Conservation (phyloP, 2,113 vertebrate species). For the Phalacrocorax pelagicus region DNA sequence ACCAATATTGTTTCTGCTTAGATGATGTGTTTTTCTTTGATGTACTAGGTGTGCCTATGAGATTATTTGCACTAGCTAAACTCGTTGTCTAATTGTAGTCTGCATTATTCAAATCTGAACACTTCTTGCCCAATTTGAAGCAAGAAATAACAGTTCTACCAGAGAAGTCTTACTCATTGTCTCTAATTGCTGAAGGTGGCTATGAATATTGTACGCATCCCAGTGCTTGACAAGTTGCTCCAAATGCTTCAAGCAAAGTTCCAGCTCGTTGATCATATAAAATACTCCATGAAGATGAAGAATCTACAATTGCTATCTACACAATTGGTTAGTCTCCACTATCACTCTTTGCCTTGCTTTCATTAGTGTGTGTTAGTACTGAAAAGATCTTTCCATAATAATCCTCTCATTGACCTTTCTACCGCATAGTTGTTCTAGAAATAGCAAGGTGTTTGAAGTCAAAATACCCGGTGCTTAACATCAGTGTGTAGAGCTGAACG, state of each 20-base stretch:
- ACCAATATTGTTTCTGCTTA: not conserved
- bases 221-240: not conserved
- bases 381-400: not conserved
- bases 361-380: not conserved
- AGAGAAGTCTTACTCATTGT: not conserved
- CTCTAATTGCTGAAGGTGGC: not conserved
- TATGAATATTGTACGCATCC: not conserved
- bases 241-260: not conserved
- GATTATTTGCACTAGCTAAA: not conserved
- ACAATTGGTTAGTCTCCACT: not conserved
- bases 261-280: not conserved
- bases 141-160: not conserved
- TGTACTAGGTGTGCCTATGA: not conserved
- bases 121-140: not conserved
- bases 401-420: not conserved
- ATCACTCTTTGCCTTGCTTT: not conserved
- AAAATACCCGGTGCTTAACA: not conserved
- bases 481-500: not conserved
- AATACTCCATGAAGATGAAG: not conserved
- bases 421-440: not conserved
- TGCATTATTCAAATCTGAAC: not conserved
- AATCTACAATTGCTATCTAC: not conserved
- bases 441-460: constrained; percentile 4
- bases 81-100: not conserved
- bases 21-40: not conserved